A percentile compares a stretch with the other conserved stretches of the same genome.
Evolutionary conservation across 2,797 vertebrate genomes (phyloP).

Genomic region (Enteromius trimaculatus): DNA sequence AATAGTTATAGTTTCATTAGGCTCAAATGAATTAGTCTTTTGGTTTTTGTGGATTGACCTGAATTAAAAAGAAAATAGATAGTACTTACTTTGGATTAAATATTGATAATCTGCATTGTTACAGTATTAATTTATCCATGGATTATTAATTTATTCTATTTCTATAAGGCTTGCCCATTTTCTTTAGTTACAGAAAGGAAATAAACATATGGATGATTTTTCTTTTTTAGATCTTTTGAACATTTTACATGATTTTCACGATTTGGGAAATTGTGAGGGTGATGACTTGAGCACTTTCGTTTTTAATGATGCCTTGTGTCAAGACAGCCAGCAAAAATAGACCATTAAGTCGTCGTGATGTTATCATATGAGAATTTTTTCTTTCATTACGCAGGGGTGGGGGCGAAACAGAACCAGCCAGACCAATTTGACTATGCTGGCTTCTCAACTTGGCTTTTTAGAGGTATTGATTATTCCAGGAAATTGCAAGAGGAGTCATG

Average conservation of each 20-base stretch:
- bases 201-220: background rate
- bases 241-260: background rate
- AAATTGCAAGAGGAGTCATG: slow-evolving; percentile 82
- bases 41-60: background rate
- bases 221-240: background rate
- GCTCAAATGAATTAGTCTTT: background rate
- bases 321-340: slow-evolving; percentile 3
- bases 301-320: background rate
- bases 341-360: slow-evolving; percentile 19
- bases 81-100: background rate
- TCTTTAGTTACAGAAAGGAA: background rate
- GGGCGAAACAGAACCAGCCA: slow-evolving; percentile 17
- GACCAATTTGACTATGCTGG: slow-evolving; percentile 48
- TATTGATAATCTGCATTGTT: background rate
- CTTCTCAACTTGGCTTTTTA: slow-evolving; percentile 75
- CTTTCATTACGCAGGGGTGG: slow-evolving; percentile 26
- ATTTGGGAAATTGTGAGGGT: background rate
- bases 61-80: background rate
- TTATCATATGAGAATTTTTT: slow-evolving; percentile 34
- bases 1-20: background rate
- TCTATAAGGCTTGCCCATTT: background rate
- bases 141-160: background rate
- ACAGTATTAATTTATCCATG: background rate
- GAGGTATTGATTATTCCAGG: slow-evolving; percentile 85
- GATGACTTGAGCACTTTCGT: background rate